Conservation (phyloP, 2,113 vertebrate genomes). For the Myotis yumanensis region DNA sequence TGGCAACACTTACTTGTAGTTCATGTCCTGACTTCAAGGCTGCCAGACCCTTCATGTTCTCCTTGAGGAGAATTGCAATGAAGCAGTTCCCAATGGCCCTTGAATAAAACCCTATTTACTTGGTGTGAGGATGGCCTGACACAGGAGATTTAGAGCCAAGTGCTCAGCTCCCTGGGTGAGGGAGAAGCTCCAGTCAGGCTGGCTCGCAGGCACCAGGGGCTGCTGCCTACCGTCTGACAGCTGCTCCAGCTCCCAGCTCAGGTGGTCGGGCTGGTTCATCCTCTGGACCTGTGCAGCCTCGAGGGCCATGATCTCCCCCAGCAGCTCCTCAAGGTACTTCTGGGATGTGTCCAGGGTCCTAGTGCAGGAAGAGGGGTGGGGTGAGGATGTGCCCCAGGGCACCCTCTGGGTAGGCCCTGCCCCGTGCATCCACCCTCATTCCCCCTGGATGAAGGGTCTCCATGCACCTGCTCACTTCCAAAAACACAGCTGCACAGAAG, state of each 20-base stretch:
- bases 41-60: background rate
- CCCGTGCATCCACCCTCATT: accelerated
- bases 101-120: conserved; percentile 32
- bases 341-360: conserved; percentile 96
- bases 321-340: conserved; percentile 93
- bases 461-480: background rate
- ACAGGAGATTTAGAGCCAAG: background rate
- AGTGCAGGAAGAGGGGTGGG: background rate
- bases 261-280: conserved; percentile 95
- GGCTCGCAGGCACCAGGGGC: background rate
- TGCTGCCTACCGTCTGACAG: conserved; percentile 89
- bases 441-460: background rate
- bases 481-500: no score
- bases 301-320: conserved; percentile 97
- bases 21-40: background rate
- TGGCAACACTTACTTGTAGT: conserved; percentile 22
- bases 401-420: no score
- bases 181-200: background rate
- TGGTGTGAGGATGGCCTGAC: background rate
- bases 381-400: background rate
- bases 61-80: background rate
- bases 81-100: conserved; percentile 39
- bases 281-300: conserved; percentile 98
- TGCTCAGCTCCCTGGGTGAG: background rate
- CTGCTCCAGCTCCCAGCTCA: conserved; percentile 98